Evolutionary conservation across 2,113 vertebrate species (phyloP).

Genomic region (Plestiodon gilberti): DNA sequence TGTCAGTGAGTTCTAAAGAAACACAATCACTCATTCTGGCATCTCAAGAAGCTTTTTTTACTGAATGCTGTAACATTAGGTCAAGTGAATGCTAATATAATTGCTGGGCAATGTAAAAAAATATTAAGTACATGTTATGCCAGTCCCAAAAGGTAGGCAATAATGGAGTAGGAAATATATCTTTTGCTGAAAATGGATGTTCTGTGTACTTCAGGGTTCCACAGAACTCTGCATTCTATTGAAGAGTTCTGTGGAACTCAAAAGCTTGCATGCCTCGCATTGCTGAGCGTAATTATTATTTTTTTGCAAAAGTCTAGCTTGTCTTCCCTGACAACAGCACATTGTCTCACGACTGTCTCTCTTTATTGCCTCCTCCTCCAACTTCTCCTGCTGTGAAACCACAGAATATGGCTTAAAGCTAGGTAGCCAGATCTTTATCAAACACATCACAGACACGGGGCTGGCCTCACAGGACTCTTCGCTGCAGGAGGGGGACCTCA

Average conservation of each 20-base stretch:
- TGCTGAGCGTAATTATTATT: not conserved
- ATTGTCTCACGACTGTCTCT: not conserved
- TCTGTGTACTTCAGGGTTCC: not conserved
- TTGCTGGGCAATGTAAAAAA: no score
- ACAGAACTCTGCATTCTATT: not conserved
- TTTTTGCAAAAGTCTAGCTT: not conserved
- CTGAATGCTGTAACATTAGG: no score
- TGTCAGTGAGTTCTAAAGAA: no score
- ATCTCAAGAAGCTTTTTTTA: no score
- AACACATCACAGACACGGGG: slow-evolving; percentile 90
- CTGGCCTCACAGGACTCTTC: slow-evolving; percentile 84
- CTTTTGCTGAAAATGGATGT: not conserved
- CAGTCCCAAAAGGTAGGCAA: not conserved
- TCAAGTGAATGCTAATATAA: no score
- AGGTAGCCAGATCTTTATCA: slow-evolving; percentile 98
- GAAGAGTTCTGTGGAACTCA: not conserved
- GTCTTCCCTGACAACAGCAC: no score
- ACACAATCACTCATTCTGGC: no score
- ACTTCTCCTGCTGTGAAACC: not conserved
- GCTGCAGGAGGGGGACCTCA: slow-evolving; percentile 93
- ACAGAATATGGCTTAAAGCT: slow-evolving; percentile 95
- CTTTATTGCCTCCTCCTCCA: not conserved
- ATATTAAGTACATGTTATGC: not conserved
- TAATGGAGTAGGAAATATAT: not conserved
- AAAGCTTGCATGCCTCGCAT: not conserved